Base-by-base conservation (phyloP, 2,888 invertebrate genomes). In the Iphiclides podalirius region DNA sequence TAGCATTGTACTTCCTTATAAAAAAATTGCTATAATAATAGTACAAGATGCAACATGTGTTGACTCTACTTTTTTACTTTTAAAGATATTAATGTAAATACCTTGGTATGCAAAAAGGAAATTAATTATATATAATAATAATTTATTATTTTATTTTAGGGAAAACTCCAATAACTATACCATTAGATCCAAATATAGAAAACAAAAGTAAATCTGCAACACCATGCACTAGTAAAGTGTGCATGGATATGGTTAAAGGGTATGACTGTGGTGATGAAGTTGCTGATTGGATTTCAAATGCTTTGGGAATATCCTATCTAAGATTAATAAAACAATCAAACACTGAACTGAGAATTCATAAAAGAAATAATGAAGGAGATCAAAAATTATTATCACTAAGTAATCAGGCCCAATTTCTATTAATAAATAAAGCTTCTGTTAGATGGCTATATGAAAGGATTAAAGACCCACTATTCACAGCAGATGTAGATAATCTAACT, bases 401-500 rank as follows among this genome's bases (percentile, higher is more conserved):
- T 39, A 97, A 96, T 77, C 93, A 96, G 82, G 95, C 95, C 0
- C 97, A 97, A 71, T 97, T 92, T 77, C 90, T 98, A 40, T 78
- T 98, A 39, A 88, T 98, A 43, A 96, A 94, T 73, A 89, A 90
- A 61, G 90, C 93, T 0, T 97, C 97, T 55, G 92, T 97, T 0
- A 77, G 90, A 52, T 94, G 94, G 91, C 78, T 98, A 39, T 82
- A 83, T 47, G 82, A 90, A 42, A 91, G 90, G 74, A 88, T 94
- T 23, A 70, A 85, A 26, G 90, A 91, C 51, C 86, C 88, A 26
- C 63, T 80, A 36, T 89, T 90, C 43, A 75, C 75, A 7, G 90
- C 90, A 47, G 80, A 81, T 60, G 67, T 90, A 34, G 90, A 92
- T 23, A 90, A 91, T 57, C 85, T 96, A 26, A 86, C 95, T 1